Base-by-base conservation (phyloP, 2,888 invertebrate genomes). In the Thelaira solivaga region DNA sequence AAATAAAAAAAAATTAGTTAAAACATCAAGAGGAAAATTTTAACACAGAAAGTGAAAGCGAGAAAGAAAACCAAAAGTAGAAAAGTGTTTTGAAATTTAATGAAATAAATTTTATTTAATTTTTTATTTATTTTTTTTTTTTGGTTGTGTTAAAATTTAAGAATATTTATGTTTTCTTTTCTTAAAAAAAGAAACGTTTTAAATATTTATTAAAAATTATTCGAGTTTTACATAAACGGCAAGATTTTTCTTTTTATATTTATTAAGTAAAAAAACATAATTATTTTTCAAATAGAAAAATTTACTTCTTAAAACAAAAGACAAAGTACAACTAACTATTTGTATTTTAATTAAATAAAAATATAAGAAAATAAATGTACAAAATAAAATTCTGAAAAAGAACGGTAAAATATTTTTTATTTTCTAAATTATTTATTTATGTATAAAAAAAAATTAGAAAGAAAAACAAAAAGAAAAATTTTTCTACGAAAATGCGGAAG, bases 401-500 rank as follows among this genome's bases (percentile, higher is more conserved):
- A 29, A 36, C 65, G 34, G 51, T 59, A 51, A 31, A 61, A 26
- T 59, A 26, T 65, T 51, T 57, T 59, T 13, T 45, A n/a, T n/a
- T n/a, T n/a, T n/a, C n/a, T n/a, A n/a, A n/a, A n/a, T n/a, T n/a
- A n/a, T n/a, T n/a, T n/a, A n/a, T n/a, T n/a, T n/a, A n/a, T n/a
- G n/a, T n/a, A n/a, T n/a, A n/a, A n/a, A n/a, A n/a, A n/a, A n/a
- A n/a, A n/a, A n/a, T n/a, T n/a, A n/a, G n/a, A n/a, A n/a, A n/a
- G 6, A 53, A 55, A 29, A 34, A 24, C 34, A 61, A 18, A 73
- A 62, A 29, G 53, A 43, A 73, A 59, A 55, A 65, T 49, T 41
- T 78, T 78, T 78, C 78, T 78, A 78, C 53, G 78, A 78, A 78
- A 78, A 78, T 74, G 57, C 57, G 78, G 78, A 78, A 78, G 78